Evolutionary conservation across 2,797 vertebrate genomes (phyloP).

Genomic region (Cyclura pinguis): DNA sequence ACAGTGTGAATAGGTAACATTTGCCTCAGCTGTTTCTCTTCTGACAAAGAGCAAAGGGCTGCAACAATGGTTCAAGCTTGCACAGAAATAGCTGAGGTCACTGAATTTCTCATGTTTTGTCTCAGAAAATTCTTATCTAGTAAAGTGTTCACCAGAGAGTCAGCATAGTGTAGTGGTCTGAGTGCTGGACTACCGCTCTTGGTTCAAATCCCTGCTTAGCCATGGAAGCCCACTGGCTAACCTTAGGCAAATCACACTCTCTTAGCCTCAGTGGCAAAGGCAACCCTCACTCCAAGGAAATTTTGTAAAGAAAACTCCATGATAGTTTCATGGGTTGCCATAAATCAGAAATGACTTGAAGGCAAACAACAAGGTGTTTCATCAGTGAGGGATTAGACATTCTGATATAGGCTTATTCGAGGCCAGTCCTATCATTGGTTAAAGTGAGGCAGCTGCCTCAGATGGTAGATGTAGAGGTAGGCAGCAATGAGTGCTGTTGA

Average conservation of each 20-base stretch:
- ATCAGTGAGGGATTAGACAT: neutral
- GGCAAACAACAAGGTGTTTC: neutral
- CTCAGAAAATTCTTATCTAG: neutral
- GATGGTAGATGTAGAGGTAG: too few relatives aligned
- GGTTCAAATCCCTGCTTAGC: neutral
- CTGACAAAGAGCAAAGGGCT: constrained; percentile 18
- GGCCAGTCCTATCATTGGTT: neutral
- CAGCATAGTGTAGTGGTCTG: too few relatives aligned
- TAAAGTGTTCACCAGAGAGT: too few relatives aligned
- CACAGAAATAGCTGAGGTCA: neutral
- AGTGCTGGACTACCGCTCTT: too few relatives aligned
- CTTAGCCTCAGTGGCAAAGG: too few relatives aligned
- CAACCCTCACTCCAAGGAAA: too few relatives aligned
- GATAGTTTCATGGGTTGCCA: too few relatives aligned
- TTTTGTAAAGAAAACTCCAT: too few relatives aligned
- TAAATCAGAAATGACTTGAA: too few relatives aligned
- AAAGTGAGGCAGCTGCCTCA: neutral
- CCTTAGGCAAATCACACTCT: too few relatives aligned
- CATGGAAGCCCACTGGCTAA: too few relatives aligned
- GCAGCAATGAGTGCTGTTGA: too few relatives aligned
- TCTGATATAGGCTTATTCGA: neutral
- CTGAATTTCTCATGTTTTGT: neutral
- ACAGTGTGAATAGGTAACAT: constrained; percentile 55
- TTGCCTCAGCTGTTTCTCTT: constrained; percentile 52
- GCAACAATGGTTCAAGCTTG: neutral